These are phyloP conservation scores for Spea bombifrons DNA, from an alignment of 2,113 vertebrate genomes.

Conservation along the genomic window DNA sequence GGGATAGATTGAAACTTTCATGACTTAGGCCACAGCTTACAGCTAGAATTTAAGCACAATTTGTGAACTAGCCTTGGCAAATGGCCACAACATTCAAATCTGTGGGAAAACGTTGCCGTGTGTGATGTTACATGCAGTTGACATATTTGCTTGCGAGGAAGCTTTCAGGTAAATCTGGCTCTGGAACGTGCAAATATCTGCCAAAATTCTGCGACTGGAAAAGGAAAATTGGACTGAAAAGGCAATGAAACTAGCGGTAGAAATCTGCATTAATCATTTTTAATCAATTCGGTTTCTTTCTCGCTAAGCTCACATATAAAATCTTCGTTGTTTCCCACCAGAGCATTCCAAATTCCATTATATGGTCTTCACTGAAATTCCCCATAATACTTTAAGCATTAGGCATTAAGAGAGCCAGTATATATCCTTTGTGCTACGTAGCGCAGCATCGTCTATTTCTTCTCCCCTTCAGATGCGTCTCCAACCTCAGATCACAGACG, in stretches of 20 bases:
- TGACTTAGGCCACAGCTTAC: no score
- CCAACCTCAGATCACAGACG: slow-evolving; percentile 41
- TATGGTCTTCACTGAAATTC: background rate
- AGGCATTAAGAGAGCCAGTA: slow-evolving; percentile 10
- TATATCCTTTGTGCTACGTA: slow-evolving; percentile 17
- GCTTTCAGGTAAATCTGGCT: background rate
- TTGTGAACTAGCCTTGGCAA: no score
- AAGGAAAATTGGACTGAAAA: background rate
- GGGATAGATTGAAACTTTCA: no score
- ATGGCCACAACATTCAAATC: background rate
- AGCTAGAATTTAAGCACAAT: no score
- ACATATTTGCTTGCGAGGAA: background rate
- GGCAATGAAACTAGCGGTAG: background rate
- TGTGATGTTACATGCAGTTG: background rate
- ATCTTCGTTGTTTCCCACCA: slow-evolving; percentile 8
- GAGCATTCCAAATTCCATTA: slow-evolving; percentile 29
- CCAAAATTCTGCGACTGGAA: background rate
- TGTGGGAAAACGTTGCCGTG: background rate
- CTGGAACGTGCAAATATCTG: background rate
- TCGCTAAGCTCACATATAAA: slow-evolving; percentile 4
- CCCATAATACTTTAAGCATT: slow-evolving; percentile 18
- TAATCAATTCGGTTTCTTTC: slow-evolving; percentile 1
- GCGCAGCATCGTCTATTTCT: slow-evolving; percentile 32
- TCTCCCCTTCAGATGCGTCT: slow-evolving; percentile 10
- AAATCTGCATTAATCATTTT: background rate